Evolutionary conservation across 1,140 invertebrate genomes (phyloP).

Genomic region (Drosophila subpulchrella): DNA sequence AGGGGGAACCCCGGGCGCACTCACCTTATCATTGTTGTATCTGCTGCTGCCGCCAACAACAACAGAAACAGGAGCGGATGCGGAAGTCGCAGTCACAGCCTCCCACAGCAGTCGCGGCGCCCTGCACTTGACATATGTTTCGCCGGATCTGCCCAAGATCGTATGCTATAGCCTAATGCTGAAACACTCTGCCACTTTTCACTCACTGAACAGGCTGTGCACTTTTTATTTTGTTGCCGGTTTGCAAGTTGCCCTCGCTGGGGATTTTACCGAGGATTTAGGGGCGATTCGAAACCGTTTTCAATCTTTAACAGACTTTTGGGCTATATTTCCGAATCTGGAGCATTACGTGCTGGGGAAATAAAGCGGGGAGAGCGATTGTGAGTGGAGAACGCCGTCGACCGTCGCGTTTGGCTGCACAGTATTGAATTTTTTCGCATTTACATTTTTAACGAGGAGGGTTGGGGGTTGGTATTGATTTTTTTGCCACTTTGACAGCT

Average conservation of each 20-base stretch:
- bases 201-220: constrained; percentile 16
- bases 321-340: constrained; percentile 7
- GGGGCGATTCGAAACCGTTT: constrained; percentile 16
- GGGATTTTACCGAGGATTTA: constrained; percentile 23
- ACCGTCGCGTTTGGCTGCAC: constrained; percentile 77
- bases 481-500: constrained; percentile 70
- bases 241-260: constrained; percentile 30
- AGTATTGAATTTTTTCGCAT: constrained; percentile 83
- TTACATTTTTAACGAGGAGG: constrained; percentile 82
- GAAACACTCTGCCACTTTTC: constrained; percentile 29
- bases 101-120: constrained; percentile 37
- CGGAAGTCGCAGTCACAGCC: constrained; percentile 31
- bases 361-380: constrained; percentile 40
- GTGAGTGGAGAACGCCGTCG: constrained; percentile 62
- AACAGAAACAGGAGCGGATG: constrained; percentile 45
- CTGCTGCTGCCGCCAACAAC: constrained; percentile 55
- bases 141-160: constrained; percentile 22
- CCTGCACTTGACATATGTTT: constrained; percentile 55
- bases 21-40: constrained; percentile 75
- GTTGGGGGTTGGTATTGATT: constrained; percentile 81
- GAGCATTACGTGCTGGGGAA: constrained; percentile 31
- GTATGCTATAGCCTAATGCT: constrained; percentile 7
- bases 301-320: constrained; percentile 22
- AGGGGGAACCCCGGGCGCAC: background rate
- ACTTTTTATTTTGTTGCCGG: constrained; percentile 27